Conservation (phyloP, 1,140 invertebrate genomes). For the Panagrolaimus sp. region DNA sequence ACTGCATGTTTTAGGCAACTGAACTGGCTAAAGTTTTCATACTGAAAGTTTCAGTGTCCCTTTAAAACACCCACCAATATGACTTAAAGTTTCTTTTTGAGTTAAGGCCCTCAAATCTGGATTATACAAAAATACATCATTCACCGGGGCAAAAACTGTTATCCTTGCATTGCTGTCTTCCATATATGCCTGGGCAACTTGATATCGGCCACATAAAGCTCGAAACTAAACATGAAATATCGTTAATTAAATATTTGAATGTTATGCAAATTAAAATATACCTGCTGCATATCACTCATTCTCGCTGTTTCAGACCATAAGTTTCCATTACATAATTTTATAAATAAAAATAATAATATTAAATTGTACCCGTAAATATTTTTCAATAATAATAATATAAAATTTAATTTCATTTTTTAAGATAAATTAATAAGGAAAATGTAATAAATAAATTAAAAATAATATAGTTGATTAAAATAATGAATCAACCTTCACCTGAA, state of each 20-base stretch:
- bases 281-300: constrained; percentile 58
- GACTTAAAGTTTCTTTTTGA: constrained; percentile 55
- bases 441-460: too few species aligned
- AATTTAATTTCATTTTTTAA: too few species aligned
- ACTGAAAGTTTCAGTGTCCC: too few species aligned
- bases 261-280: constrained; percentile 22
- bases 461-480: too few species aligned
- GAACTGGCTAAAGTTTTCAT: too few species aligned
- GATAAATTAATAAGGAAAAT: too few species aligned
- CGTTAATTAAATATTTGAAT: not conserved
- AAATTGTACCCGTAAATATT: not conserved
- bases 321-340: constrained; percentile 23
- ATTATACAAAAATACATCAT: constrained; percentile 60
- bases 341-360: constrained; percentile 14
- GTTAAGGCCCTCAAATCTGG: constrained; percentile 56
- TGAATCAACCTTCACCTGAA: too few species aligned
- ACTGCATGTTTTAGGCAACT: too few species aligned
- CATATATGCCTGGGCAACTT: constrained; percentile 57
- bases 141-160: constrained; percentile 58
- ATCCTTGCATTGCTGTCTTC: constrained; percentile 56
- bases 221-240: constrained; percentile 46
- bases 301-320: constrained; percentile 56
- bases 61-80: constrained; percentile 37
- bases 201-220: constrained; percentile 52
- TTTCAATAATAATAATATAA: too few species aligned